Conservation (phyloP, 2,888 invertebrate genomes). For the Acanthococcus lagerstroemiae region DNA sequence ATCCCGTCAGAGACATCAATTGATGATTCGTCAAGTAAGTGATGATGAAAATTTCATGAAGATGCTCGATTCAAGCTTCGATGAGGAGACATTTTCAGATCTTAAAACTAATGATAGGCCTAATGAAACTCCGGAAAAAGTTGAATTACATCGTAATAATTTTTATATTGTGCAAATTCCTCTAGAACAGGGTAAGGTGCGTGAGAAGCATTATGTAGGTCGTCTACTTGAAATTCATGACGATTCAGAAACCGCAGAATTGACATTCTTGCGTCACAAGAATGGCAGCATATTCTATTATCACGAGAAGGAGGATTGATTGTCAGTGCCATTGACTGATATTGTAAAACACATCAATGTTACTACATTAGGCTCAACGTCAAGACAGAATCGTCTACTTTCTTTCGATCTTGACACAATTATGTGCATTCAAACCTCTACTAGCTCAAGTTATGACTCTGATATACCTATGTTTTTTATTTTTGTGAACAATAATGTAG, state of each 20-base stretch:
- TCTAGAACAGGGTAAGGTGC: no score
- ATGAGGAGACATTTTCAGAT: not conserved
- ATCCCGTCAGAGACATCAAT: not conserved
- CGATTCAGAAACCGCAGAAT: no score
- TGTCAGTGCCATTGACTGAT: not conserved
- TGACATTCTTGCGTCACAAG: no score
- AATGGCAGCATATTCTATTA: no score
- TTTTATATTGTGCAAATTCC: no score
- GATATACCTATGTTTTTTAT: no score
- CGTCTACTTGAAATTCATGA: not conserved
- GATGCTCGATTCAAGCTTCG: not conserved
- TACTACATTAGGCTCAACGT: conserved; percentile 2
- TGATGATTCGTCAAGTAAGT: not conserved
- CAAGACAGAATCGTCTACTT: conserved; percentile 1
- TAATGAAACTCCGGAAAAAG: no score
- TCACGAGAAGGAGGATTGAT: not conserved
- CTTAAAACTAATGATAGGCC: not conserved
- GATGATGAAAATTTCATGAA: no score
- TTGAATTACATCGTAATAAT: not conserved
- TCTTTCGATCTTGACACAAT: conserved; percentile 1
- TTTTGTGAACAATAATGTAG: conserved; percentile 10
- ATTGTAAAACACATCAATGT: not conserved
- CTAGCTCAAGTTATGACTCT: not conserved
- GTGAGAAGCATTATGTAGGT: not conserved
- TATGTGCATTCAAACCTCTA: conserved; percentile 33